Conservation (phyloP, 2,113 vertebrate species). For the Xenus cinereus region DNA sequence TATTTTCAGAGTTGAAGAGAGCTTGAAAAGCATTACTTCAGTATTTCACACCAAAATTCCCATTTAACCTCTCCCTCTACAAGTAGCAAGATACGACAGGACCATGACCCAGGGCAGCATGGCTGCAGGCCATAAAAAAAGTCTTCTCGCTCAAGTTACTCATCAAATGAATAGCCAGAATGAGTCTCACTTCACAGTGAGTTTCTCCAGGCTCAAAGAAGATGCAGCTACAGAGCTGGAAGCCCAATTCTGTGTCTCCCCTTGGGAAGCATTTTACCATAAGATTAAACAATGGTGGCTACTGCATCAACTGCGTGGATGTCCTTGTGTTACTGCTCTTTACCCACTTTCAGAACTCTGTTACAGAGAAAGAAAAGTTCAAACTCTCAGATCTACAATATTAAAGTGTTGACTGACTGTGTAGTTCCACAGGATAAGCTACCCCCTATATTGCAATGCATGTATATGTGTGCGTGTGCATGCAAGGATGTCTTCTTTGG, state of each 20-base stretch:
- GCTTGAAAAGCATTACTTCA: background rate
- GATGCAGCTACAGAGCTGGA: background rate
- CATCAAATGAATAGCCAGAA: background rate
- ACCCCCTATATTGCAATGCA: background rate
- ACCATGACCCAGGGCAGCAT: background rate
- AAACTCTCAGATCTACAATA: background rate
- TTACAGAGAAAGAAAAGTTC: background rate
- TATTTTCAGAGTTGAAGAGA: background rate
- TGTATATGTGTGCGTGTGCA: too few relatives aligned
- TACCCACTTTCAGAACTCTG: background rate
- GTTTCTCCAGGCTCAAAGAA: background rate
- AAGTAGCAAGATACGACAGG: background rate
- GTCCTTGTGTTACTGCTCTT: background rate
- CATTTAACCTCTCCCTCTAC: background rate
- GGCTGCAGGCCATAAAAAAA: background rate
- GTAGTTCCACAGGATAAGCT: background rate
- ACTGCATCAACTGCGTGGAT: background rate
- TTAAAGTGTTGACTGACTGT: background rate
- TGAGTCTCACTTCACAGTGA: background rate
- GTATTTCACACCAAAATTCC: background rate
- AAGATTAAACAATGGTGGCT: background rate
- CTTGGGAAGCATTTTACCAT: background rate
- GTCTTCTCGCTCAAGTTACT: background rate
- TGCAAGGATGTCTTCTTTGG: background rate
- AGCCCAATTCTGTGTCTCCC: background rate